These are phyloP conservation scores for Pelvicachromis taeniatus DNA, from an alignment of 2,113 vertebrate genomes.

Conservation along the genomic window DNA sequence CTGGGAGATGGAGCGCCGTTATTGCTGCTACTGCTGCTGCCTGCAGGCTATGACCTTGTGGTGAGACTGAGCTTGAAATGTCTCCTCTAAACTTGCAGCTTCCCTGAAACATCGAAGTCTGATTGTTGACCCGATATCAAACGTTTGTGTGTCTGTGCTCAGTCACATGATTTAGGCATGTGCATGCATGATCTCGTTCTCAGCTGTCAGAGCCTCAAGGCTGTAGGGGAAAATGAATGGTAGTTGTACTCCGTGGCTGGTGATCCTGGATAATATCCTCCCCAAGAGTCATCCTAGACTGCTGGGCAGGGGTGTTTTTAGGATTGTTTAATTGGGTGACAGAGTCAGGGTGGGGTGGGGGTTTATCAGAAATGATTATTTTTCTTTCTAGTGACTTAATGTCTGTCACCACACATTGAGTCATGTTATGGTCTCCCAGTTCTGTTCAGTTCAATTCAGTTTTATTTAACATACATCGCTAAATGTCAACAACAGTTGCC, in stretches of 20 bases:
- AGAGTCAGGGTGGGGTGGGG: accelerated
- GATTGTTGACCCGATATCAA: not conserved
- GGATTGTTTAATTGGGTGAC: not conserved
- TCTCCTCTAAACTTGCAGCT: slow-evolving; percentile 34
- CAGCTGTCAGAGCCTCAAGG: not conserved
- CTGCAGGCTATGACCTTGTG: slow-evolving; percentile 70
- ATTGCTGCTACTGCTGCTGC: slow-evolving; percentile 55
- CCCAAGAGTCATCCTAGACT: slow-evolving; percentile 13
- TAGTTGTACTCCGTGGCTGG: slow-evolving; percentile 5
- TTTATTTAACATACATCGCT: not conserved
- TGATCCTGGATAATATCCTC: slow-evolving; percentile 24
- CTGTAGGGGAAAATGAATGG: not conserved
- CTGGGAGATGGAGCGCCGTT: slow-evolving; percentile 57
- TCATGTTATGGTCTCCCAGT: not conserved
- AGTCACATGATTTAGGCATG: not conserved
- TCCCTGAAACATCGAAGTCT: slow-evolving; percentile 15
- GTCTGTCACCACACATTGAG: not conserved
- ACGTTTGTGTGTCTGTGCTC: not conserved
- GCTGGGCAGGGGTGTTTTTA: not conserved
- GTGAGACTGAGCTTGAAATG: slow-evolving; percentile 45
- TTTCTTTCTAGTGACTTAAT: not conserved
- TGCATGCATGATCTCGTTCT: not conserved
- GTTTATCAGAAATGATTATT: accelerated
- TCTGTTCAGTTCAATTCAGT: not conserved
- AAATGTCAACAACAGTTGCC: not conserved